Base-by-base conservation (phyloP, 2,888 invertebrate genomes). In the Stictocephala bisonia region DNA sequence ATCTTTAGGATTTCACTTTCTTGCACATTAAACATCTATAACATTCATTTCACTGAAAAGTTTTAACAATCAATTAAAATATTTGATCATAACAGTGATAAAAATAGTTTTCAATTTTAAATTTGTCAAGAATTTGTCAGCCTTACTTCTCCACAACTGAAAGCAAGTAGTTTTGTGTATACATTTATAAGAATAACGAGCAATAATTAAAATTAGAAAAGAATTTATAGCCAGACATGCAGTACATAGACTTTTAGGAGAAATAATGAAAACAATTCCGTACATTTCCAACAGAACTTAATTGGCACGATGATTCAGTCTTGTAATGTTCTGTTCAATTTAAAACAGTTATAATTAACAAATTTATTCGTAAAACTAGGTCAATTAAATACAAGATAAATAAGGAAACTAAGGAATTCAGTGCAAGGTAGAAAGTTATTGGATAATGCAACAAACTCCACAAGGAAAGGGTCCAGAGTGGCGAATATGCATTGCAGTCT, bases 371-470 rank as follows among this genome's bases (percentile, higher is more conserved):
- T 64, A 64, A 64, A 64, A 41, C 64, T 64, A 64, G 24, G 27
- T 64, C 27, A 15, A 44, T 41, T 44, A 64, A 64, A 13, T 64
- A 64, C 44, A 64, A 64, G 64, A 26, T 44, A 64, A 64, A 44
- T 44, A 26, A 64, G 15, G 64, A 64, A 64, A 64, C 64, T 40
- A 26, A 64, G 64, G 64, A 64, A 64, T 64, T 40, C 18, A 64
- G 40, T 40, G 64, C 44, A 64, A 64, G 64, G 64, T 64, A 64
- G 24, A 64, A 64, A 64, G 40, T 44, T 74, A 79, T 74, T 79
- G 79, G 56, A 79, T 77, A 48, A 79, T 77, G 75, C 79, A 79
- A 74, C 79, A 79, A 18, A 79, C 76, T 60, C 79, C 79, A 71
- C 79, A 78, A 15, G 79, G 79, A 50, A 79, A 74, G 11, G 79